These are phyloP conservation scores for Dasypus novemcinctus DNA, from an alignment of 2,113 vertebrate genomes.

Conservation along the genomic window DNA sequence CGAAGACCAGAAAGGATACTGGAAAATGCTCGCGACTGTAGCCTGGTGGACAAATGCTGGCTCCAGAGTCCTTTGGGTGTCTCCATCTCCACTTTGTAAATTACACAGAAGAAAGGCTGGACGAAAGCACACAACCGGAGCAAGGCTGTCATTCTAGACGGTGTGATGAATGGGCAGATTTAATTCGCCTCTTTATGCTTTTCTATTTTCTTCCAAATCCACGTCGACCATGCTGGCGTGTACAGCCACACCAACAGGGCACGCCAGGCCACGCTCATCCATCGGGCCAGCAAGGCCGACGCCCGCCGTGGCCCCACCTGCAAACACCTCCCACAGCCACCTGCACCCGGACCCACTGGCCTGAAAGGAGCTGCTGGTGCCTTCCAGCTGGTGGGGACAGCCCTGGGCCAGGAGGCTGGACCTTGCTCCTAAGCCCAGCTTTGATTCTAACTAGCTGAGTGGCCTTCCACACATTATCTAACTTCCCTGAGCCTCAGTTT, in stretches of 20 bases:
- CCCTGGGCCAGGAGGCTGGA: neutral
- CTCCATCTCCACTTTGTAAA: neutral
- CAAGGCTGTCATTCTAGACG: neutral
- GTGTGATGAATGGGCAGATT: neutral
- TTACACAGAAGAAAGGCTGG: neutral
- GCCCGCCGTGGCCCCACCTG: neutral
- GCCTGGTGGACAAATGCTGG: neutral
- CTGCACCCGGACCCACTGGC: neutral
- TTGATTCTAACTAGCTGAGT: neutral
- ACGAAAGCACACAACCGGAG: neutral
- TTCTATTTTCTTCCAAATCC: slow-evolving; percentile 21
- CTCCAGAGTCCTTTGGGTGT: neutral
- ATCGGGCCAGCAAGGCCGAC: neutral
- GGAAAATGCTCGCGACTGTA: neutral
- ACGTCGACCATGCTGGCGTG: neutral
- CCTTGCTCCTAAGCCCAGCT: neutral
- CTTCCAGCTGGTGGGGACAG: neutral
- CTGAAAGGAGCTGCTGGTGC: rapidly evolving
- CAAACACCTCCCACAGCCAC: neutral
- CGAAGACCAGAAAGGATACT: neutral
- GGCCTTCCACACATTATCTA: neutral
- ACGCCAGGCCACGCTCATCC: neutral
- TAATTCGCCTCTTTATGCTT: neutral
- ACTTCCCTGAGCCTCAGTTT: neutral
- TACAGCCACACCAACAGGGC: neutral